Percentiles rank a stretch among this genome's conserved stretches.
Conservation (phyloP, 2,888 invertebrate genomes). For the Marasmarcha lunaedactyla region DNA sequence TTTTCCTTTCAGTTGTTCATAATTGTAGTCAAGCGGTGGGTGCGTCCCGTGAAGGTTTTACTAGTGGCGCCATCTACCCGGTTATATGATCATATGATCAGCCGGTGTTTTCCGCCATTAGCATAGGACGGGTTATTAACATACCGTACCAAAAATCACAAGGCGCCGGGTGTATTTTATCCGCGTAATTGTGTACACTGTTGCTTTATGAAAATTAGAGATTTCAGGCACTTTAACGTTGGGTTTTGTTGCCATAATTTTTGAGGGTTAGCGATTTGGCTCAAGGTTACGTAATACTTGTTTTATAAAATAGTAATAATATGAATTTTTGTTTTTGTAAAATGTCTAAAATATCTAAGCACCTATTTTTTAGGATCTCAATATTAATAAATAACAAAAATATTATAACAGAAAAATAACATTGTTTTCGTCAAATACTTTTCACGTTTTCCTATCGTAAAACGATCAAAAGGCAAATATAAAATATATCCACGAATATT, state of each 20-base stretch:
- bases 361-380: not conserved
- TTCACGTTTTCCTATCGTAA: not conserved
- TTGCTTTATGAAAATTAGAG: constrained; percentile 51
- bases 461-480: not conserved
- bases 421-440: not conserved
- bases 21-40: too few species aligned
- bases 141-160: constrained; percentile 40
- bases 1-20: too few species aligned
- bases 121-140: constrained; percentile 34
- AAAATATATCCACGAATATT: not conserved
- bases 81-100: too few species aligned
- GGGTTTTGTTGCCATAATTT: not conserved
- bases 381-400: not conserved
- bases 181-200: constrained; percentile 41
- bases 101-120: constrained; percentile 32
- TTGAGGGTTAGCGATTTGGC: not conserved
- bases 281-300: too few species aligned
- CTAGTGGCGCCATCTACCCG: too few species aligned
- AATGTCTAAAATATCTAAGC: not conserved
- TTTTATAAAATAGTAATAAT: too few species aligned
- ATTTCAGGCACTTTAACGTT: constrained; percentile 22
- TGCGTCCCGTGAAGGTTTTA: too few species aligned
- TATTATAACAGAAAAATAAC: not conserved
- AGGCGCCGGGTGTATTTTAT: constrained; percentile 23
- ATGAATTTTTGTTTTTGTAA: not conserved